Conservation (phyloP, 2,888 invertebrate species). For the Hypomecis punctinalis region DNA sequence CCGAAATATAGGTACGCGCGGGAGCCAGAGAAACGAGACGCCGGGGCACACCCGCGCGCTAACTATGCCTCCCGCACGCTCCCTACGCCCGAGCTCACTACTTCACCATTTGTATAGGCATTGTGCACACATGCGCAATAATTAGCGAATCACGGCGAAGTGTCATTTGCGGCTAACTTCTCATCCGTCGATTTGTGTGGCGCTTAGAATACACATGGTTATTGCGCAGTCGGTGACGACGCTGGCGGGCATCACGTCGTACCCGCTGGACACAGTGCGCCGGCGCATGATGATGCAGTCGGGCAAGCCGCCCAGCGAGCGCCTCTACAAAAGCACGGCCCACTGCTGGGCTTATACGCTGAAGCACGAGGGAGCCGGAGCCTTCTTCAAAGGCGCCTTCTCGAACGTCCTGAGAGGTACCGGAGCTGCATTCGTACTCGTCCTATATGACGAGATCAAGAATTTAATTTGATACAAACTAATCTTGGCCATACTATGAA, state of each 20-base stretch:
- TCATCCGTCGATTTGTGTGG: no score
- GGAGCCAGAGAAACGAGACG: no score
- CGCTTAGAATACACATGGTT: no score
- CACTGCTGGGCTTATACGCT: slow-evolving; percentile 95
- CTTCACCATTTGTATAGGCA: no score
- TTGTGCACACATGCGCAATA: no score
- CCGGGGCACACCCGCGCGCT: no score
- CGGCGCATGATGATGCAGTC: slow-evolving; percentile 99
- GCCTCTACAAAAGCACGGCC: slow-evolving; percentile 94
- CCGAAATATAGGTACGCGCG: no score
- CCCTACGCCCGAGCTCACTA: no score
- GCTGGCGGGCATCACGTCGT: slow-evolving; percentile 95
- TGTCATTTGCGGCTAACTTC: no score
- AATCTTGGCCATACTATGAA: neutral
- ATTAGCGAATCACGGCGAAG: no score
- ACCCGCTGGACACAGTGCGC: slow-evolving; percentile 97
- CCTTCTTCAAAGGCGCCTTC: slow-evolving; percentile 98
- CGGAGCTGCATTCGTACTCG: slow-evolving; percentile 96
- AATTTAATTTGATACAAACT: slow-evolving; percentile 52
- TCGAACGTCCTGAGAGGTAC: slow-evolving; percentile 97
- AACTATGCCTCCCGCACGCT: no score
- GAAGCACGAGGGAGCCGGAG: slow-evolving; percentile 90
- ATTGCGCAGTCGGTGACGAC: slow-evolving; percentile 84
- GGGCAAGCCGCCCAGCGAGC: slow-evolving; percentile 90
- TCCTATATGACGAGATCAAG: slow-evolving; percentile 95